Evolutionary conservation across 2,113 vertebrate genomes (phyloP), one percentile per base, ranked within the genome.

Genomic region (Oceanites oceanicus): DNA sequence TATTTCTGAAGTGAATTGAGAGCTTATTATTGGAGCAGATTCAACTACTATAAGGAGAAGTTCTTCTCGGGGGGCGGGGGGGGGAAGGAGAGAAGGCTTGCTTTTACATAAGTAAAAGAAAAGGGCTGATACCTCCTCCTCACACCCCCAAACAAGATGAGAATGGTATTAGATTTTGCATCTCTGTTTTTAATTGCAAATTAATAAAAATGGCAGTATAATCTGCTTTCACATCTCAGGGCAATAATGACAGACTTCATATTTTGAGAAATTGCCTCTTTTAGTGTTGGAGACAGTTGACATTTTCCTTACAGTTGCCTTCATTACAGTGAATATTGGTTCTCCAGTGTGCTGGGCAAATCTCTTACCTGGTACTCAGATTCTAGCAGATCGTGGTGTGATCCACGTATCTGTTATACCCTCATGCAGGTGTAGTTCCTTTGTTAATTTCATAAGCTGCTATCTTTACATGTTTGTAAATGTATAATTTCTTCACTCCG

Each of bases 61-160:
- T 68, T 95, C 61, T 92, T 95, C n/a, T n/a, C n/a, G n/a, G n/a
- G n/a, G n/a, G n/a, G n/a, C n/a, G n/a, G n/a, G n/a, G n/a, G n/a
- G n/a, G n/a, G n/a, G n/a, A n/a, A 91, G 76, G 72, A 53, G 32
- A 40, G 8, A 38, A 63, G 49, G 9, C 58, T 80, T 96, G 63
- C 88, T 92, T 97, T 96, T 95, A 95, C 58, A 52, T 94, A 96
- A 97, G 92, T 91, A 49, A 79, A 87, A 95, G 86, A 92, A 89
- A 67, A 92, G 50, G n/a, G 80, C 49, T 95, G 81, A 71, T 95
- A 61, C 92, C 94, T 91, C 95, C 94, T 94, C 95, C 86, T 96
- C 89, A 93, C 94, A 82, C 86, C 85, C 88, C 87, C 94, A 95
- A 91, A 91, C 70, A 91, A 91, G 94, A 96, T 82, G 70, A 97